phyloP scores from a whole-genome alignment of 2,888 invertebrate species.

The Timema podura region DNA sequence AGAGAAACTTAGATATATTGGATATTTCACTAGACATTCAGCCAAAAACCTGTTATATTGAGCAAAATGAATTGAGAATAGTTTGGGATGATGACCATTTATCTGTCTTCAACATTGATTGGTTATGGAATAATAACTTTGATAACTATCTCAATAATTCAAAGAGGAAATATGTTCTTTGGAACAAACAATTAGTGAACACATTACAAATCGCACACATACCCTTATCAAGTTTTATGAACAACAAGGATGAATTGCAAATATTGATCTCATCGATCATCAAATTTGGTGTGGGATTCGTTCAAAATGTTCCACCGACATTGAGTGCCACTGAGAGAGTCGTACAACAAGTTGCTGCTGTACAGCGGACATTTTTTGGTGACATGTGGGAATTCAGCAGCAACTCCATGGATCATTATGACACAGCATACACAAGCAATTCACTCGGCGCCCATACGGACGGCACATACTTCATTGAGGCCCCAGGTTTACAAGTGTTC shows the following conservation, averaged over 20 bases:
- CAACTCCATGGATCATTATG: slow-evolving; percentile 56
- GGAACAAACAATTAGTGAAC: slow-evolving; percentile 48
- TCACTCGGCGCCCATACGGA: slow-evolving; percentile 71
- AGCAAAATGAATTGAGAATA: slow-evolving; percentile 37
- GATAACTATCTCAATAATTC: slow-evolving; percentile 24
- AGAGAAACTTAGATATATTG: slow-evolving; percentile 55
- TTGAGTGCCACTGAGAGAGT: slow-evolving; percentile 52
- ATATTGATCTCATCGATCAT: slow-evolving; percentile 51
- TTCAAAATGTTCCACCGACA: slow-evolving; percentile 40
- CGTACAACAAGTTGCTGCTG: slow-evolving; percentile 55
- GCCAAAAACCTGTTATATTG: slow-evolving; percentile 41
- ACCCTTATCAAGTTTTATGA: slow-evolving; percentile 46
- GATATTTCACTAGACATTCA: slow-evolving; percentile 50
- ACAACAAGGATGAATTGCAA: slow-evolving; percentile 45
- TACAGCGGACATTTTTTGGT: slow-evolving; percentile 68
- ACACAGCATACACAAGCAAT: slow-evolving; percentile 68
- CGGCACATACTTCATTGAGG: slow-evolving; percentile 71
- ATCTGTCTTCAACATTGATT: slow-evolving; percentile 50
- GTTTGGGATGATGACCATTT: slow-evolving; percentile 58
- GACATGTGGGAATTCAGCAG: slow-evolving; percentile 64
- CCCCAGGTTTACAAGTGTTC: slow-evolving; percentile 60
- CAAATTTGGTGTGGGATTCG: slow-evolving; percentile 49
- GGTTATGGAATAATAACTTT: slow-evolving; percentile 45
- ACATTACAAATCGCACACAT: slow-evolving; percentile 37
- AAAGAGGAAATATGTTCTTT: slow-evolving; percentile 43